Evolutionary conservation across 2,888 invertebrate genomes (phyloP).

Genomic region (Ctena decussata): DNA sequence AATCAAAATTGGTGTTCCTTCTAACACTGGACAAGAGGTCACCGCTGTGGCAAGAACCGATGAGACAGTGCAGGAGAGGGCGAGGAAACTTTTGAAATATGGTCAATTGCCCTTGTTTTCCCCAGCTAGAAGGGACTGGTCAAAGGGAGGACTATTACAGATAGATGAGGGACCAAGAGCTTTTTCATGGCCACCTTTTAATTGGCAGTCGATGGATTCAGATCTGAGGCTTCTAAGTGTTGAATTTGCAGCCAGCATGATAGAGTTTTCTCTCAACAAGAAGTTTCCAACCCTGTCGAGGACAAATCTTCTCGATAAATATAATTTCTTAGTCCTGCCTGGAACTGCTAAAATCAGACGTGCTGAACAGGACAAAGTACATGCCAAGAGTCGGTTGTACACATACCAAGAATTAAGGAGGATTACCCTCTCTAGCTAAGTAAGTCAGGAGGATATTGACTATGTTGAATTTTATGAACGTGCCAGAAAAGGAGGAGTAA

Average conservation of each 20-base stretch:
- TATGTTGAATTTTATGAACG: neutral
- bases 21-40: no score
- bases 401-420: neutral
- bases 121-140: conserved; percentile 31
- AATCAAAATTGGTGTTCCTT: no score
- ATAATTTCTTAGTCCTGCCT: conserved; percentile 19
- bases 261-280: neutral
- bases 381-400: conserved; percentile 7
- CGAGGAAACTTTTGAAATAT: neutral
- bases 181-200: conserved; percentile 20
- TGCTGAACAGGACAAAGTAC: neutral
- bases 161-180: neutral
- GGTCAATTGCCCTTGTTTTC: conserved; percentile 26
- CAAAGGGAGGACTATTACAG: neutral
- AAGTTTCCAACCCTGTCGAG: neutral
- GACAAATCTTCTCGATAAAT: conserved; percentile 14
- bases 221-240: conserved; percentile 25
- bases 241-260: conserved; percentile 18
- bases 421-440: neutral
- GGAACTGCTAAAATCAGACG: conserved; percentile 7
- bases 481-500: neutral
- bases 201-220: neutral
- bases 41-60: no score
- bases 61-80: neutral
- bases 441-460: neutral